Evolutionary conservation across 2,888 invertebrate species (phyloP).

Genomic region (Enchytraeus crypticus): DNA sequence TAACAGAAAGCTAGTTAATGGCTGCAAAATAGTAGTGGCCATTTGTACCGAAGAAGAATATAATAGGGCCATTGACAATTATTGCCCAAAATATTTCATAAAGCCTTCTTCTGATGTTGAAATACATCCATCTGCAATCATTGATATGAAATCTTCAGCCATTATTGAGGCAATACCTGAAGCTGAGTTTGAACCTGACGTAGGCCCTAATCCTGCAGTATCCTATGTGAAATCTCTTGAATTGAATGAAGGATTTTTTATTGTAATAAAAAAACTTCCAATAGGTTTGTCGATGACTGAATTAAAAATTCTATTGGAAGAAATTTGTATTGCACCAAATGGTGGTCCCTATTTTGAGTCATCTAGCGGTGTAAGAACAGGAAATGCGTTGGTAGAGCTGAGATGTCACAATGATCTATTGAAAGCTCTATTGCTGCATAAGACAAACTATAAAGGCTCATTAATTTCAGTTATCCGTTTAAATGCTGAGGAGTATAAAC

Average conservation of each 20-base stretch:
- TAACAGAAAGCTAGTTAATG: conserved; percentile 57
- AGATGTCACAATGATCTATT: conserved; percentile 64
- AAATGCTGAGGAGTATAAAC: too few relatives aligned
- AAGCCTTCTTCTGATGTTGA: too few relatives aligned
- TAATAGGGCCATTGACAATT: conserved; percentile 63
- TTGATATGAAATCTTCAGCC: too few relatives aligned
- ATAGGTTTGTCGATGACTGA: conserved; percentile 52
- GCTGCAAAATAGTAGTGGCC: conserved; percentile 60
- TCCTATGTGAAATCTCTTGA: too few relatives aligned
- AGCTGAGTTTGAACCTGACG: too few relatives aligned
- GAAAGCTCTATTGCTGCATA: conserved; percentile 58
- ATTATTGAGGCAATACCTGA: too few relatives aligned
- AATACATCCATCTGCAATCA: too few relatives aligned
- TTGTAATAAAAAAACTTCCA: conserved; percentile 22
- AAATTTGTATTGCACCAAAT: conserved; percentile 87
- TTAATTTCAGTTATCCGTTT: background rate
- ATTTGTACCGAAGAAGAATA: conserved; percentile 65
- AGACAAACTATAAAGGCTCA: background rate
- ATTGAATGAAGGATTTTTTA: conserved; percentile 12
- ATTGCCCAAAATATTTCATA: too few relatives aligned
- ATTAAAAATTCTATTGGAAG: conserved; percentile 87
- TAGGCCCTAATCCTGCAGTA: too few relatives aligned
- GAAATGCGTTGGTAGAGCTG: conserved; percentile 69
- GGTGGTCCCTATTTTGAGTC: conserved; percentile 63
- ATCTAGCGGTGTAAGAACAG: conserved; percentile 49